Evolutionary conservation across 2,888 invertebrate species (phyloP).

Genomic region (Acanthopleura granulata): DNA sequence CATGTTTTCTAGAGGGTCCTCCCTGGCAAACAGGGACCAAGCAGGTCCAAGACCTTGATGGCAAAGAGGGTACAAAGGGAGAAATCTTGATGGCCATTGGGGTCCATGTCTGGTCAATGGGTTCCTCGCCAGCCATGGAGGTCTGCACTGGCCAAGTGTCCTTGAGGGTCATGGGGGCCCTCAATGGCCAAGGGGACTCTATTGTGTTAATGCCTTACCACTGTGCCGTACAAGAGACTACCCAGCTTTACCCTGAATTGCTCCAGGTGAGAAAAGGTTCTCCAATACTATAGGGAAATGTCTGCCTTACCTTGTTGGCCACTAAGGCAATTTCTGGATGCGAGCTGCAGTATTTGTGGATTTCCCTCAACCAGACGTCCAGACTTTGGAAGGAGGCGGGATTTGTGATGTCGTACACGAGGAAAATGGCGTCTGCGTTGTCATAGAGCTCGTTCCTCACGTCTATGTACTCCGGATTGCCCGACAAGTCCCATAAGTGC

Average conservation of each 20-base stretch:
- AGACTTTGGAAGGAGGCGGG: conserved; percentile 58
- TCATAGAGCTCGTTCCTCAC: conserved; percentile 66
- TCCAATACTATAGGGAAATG: not conserved
- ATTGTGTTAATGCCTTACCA: not conserved
- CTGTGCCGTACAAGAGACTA: not conserved
- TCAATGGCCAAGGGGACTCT: too few relatives aligned
- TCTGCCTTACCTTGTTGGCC: conserved; percentile 52
- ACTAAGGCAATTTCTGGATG: conserved; percentile 53
- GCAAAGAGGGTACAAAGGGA: too few relatives aligned
- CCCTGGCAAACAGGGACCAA: too few relatives aligned
- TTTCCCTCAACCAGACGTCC: conserved; percentile 62
- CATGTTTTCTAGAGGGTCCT: too few relatives aligned
- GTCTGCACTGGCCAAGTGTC: too few relatives aligned
- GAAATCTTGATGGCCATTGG: too few relatives aligned
- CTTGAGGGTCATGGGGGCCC: too few relatives aligned
- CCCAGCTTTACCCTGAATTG: not conserved
- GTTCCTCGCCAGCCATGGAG: too few relatives aligned
- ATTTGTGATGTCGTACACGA: conserved; percentile 65
- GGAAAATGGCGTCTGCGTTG: conserved; percentile 62
- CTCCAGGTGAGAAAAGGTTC: conserved; percentile 2
- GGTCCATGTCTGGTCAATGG: too few relatives aligned
- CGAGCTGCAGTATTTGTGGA: conserved; percentile 47
- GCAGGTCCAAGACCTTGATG: too few relatives aligned
- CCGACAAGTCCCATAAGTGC: conserved; percentile 68
- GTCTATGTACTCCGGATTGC: conserved; percentile 63